Evolutionary conservation across 2,888 invertebrate genomes (phyloP).

Genomic region (Hermaeophaga mercurialis): DNA sequence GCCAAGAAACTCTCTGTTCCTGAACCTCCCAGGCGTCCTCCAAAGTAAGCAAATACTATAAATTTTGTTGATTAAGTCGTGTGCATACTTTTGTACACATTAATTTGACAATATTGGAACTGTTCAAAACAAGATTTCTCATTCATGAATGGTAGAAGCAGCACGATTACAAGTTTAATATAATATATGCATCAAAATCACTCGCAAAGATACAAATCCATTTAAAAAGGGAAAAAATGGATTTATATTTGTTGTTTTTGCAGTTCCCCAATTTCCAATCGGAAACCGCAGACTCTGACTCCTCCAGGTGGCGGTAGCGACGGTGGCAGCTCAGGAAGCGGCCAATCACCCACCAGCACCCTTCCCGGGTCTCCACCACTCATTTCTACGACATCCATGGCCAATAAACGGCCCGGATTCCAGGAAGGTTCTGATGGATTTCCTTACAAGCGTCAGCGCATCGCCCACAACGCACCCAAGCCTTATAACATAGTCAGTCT

Average conservation of each 20-base stretch:
- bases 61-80: too few species aligned
- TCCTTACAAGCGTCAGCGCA: conserved; percentile 69
- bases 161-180: too few species aligned
- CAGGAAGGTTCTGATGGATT: conserved; percentile 63
- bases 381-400: conserved; percentile 64
- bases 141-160: too few species aligned
- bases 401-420: conserved; percentile 63
- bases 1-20: conserved; percentile 61
- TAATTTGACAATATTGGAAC: too few species aligned
- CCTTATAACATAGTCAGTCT: conserved; percentile 5
- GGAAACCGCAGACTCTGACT: conserved; percentile 89
- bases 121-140: too few species aligned
- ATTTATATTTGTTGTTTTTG: too few species aligned
- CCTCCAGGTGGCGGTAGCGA: conserved; percentile 88
- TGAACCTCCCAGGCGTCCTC: conserved; percentile 75
- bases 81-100: too few species aligned
- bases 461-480: conserved; percentile 72
- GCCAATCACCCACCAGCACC: conserved; percentile 78
- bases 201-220: too few species aligned
- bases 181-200: too few species aligned
- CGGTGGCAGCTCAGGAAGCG: conserved; percentile 74
- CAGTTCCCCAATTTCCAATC: conserved; percentile 59
- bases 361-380: conserved; percentile 79
- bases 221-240: too few species aligned
- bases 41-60: conserved; percentile 62